A percentile compares a stretch with the other conserved stretches of the same genome.
Evolutionary conservation across 2,797 vertebrate genomes (phyloP).

Genomic region (Tragelaphus eurycerus): DNA sequence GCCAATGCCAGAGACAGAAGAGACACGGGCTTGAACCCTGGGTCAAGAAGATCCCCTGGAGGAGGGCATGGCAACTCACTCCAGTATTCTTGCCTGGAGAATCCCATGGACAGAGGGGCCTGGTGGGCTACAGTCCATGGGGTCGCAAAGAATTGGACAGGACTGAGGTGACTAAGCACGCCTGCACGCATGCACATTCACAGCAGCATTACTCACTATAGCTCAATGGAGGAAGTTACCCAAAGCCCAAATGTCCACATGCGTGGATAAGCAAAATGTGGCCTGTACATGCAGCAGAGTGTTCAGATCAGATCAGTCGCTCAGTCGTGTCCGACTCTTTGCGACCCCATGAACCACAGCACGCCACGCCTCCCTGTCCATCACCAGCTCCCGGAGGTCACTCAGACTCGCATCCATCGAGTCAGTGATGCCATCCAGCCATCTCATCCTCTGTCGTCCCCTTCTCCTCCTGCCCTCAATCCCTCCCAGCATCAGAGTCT

Average conservation of each 20-base stretch:
- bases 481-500: too few relatives aligned
- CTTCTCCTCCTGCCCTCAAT: too few relatives aligned
- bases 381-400: too few relatives aligned
- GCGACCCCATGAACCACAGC: too few relatives aligned
- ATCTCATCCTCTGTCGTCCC: too few relatives aligned
- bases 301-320: too few relatives aligned
- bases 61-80: not conserved
- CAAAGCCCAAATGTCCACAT: not conserved
- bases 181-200: rapidly evolving
- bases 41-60: not conserved
- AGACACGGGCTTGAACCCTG: not conserved
- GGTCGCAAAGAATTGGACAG: not conserved
- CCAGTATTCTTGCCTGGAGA: not conserved
- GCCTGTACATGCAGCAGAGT: not conserved
- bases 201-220: not conserved
- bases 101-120: not conserved
- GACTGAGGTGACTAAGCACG: not conserved
- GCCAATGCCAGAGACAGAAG: not conserved
- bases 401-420: too few relatives aligned
- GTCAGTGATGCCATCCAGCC: too few relatives aligned
- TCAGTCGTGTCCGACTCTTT: too few relatives aligned
- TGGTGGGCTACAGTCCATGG: not conserved
- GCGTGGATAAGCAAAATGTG: not conserved
- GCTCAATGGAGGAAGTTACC: not conserved
- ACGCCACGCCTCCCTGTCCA: too few relatives aligned